Evolutionary conservation across 2,888 invertebrate genomes (phyloP).

Genomic region (Harpagoxenus sublaevis): DNA sequence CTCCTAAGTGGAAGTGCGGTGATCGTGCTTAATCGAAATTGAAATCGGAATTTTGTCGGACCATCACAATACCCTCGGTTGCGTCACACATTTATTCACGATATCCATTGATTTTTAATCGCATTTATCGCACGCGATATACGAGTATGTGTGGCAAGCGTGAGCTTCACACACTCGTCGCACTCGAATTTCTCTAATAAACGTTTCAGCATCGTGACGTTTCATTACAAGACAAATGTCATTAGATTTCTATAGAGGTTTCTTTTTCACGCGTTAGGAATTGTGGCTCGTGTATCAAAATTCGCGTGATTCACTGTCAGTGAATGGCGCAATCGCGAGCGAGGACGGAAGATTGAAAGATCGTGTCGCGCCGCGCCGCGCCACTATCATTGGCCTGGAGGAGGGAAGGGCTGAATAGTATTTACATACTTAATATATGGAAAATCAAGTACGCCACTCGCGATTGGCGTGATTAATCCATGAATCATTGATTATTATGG

Average conservation of each 20-base stretch:
- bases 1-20: background rate
- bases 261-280: background rate
- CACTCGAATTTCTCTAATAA: background rate
- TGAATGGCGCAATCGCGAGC: background rate
- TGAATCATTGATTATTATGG: background rate
- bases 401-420: background rate
- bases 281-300: too few species aligned
- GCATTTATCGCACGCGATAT: background rate
- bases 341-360: background rate
- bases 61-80: background rate
- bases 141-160: background rate
- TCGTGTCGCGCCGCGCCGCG: background rate
- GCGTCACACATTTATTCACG: background rate
- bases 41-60: background rate
- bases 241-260: too few species aligned
- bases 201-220: background rate
- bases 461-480: background rate
- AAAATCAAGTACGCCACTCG: background rate
- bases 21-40: slow-evolving; percentile 3
- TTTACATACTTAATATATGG: background rate
- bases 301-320: background rate
- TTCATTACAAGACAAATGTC: background rate
- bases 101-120: background rate
- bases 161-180: background rate
- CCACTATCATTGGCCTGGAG: background rate